phyloP scores from a whole-genome alignment of 2,888 invertebrate genomes.

The Hydropsyche betteni region DNA sequence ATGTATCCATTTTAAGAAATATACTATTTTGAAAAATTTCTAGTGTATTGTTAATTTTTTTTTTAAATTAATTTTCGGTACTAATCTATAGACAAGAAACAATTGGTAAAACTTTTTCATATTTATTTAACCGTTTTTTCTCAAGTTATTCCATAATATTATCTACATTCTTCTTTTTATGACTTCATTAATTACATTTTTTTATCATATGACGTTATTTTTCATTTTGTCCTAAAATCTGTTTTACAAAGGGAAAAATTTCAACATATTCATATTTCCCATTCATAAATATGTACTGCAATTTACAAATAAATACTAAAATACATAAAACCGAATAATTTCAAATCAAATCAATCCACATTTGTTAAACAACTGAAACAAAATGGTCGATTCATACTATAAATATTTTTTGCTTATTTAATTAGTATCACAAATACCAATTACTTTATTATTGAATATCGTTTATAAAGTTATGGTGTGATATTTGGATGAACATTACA shows the following conservation, averaged over 20 bases:
- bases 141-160: constrained; percentile 49
- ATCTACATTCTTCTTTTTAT: constrained; percentile 50
- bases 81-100: neutral
- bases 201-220: constrained; percentile 47
- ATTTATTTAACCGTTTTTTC: constrained; percentile 49
- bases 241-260: constrained; percentile 39
- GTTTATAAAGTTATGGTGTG: constrained; percentile 9
- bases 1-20: constrained; percentile 15
- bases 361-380: constrained; percentile 5
- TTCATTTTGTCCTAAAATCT: constrained; percentile 36
- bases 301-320: constrained; percentile 36
- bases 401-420: constrained; percentile 19
- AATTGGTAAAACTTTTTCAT: constrained; percentile 42
- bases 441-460: constrained; percentile 9
- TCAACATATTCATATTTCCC: constrained; percentile 40
- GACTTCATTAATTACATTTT: constrained; percentile 47
- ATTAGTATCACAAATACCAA: constrained; percentile 16
- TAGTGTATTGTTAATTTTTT: neutral
- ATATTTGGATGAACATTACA: constrained; percentile 7
- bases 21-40: constrained; percentile 11
- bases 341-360: neutral
- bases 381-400: neutral
- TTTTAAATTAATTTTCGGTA: neutral
- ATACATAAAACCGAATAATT: constrained; percentile 25
- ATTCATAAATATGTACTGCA: constrained; percentile 20